Conservation (phyloP, 2,797 vertebrate species). For the Trachurus trachurus region DNA sequence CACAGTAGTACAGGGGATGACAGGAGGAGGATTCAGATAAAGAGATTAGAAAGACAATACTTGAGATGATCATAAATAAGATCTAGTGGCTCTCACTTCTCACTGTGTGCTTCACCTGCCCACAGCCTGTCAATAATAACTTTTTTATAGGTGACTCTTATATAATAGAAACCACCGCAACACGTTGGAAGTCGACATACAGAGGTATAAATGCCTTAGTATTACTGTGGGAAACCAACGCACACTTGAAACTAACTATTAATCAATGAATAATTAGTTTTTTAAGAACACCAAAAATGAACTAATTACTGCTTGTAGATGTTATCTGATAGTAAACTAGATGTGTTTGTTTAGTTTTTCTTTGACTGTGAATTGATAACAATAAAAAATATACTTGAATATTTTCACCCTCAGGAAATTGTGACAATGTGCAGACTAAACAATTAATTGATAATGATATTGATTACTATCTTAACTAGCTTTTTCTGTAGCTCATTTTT, state of each 20-base stretch:
- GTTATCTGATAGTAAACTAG: not conserved
- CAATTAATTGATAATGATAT: not conserved
- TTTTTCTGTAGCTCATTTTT: not conserved
- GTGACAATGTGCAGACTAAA: not conserved
- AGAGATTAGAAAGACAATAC: slow-evolving; percentile 1
- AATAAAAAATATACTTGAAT: not conserved
- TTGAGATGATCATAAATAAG: slow-evolving; percentile 6
- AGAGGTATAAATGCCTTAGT: not conserved
- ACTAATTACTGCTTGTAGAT: not conserved
- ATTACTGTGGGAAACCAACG: not conserved
- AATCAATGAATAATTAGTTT: not conserved
- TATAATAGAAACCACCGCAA: slow-evolving; percentile 9
- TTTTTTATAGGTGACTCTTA: slow-evolving; percentile 16
- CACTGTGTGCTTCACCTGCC: slow-evolving; percentile 22
- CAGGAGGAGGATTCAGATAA: slow-evolving; percentile 1
- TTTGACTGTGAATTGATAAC: not conserved
- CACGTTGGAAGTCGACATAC: not conserved
- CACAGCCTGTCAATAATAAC: slow-evolving; percentile 29
- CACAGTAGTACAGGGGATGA: not conserved
- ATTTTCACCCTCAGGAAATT: not conserved
- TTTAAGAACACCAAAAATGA: not conserved
- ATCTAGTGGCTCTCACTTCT: not conserved
- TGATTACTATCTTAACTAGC: not conserved
- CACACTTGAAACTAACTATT: not conserved
- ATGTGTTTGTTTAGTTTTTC: not conserved